These are phyloP conservation scores for Leucoraja erinaceus DNA, from an alignment of 2,113 vertebrate genomes.

Conservation along the genomic window DNA sequence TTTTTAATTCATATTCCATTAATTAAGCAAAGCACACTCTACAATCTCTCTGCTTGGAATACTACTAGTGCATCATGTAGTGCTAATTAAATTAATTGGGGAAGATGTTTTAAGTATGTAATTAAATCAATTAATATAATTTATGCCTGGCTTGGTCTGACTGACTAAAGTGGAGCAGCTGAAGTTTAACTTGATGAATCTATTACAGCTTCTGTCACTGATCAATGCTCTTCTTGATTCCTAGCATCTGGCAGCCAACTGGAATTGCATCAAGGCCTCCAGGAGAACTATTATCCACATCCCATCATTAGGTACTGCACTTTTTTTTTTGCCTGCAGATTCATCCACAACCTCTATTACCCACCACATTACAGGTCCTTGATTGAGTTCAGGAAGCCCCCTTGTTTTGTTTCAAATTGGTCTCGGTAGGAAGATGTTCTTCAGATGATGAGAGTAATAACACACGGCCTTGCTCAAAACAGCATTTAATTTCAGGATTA, in stretches of 20 bases:
- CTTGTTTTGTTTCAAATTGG: conserved; percentile 95
- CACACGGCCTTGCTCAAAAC: conserved; percentile 80
- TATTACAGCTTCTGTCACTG: conserved; percentile 72
- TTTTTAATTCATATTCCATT: conserved; percentile 92
- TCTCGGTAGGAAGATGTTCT: conserved; percentile 96
- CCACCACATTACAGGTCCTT: conserved; percentile 83
- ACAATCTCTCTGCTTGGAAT: conserved; percentile 61
- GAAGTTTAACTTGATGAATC: conserved; percentile 71
- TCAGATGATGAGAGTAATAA: conserved; percentile 90
- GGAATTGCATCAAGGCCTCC: conserved; percentile 95
- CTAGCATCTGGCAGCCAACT: conserved; percentile 97
- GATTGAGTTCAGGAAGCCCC: conserved; percentile 85
- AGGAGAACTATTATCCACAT: conserved; percentile 98
- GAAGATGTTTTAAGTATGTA: conserved; percentile 98
- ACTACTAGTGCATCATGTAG: conserved; percentile 92
- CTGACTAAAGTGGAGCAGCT: conserved; percentile 73
- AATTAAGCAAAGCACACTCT: conserved; percentile 92
- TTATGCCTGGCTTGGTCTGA: conserved; percentile 98
- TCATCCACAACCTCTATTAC: conserved; percentile 88
- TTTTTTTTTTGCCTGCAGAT: conserved; percentile 71
- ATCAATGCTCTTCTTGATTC: conserved; percentile 86
- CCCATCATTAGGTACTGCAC: conserved; percentile 95
- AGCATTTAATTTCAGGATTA: conserved; percentile 97
- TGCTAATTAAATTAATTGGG: conserved; percentile 99
- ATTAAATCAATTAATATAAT: conserved; percentile 99